phyloP scores from a whole-genome alignment of 1,140 invertebrate genomes.

The Halyomorpha halys region DNA sequence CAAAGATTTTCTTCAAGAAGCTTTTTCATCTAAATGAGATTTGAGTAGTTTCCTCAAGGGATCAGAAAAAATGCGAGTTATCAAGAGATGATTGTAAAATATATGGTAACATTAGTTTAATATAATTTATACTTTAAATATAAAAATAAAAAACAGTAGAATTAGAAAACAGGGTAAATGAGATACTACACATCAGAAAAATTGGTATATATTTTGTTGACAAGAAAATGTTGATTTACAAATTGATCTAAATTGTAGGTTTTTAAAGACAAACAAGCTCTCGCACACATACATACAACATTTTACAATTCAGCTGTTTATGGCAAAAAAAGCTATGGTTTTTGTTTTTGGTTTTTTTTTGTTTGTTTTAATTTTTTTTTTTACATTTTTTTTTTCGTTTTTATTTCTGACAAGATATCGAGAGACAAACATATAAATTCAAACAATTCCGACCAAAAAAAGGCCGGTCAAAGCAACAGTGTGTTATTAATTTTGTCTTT shows the following conservation, averaged over 20 bases:
- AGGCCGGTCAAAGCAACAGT: slow-evolving; percentile 22
- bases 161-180: no score
- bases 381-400: neutral
- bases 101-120: no score
- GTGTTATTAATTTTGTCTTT: slow-evolving; percentile 17
- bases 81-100: no score
- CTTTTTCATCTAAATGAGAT: no score
- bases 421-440: slow-evolving; percentile 16
- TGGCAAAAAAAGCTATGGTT: slow-evolving; percentile 21
- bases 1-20: no score
- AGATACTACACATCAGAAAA: slow-evolving; percentile 23
- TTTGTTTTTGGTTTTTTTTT: slow-evolving; percentile 13
- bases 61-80: no score
- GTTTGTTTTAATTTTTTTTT: slow-evolving; percentile 9
- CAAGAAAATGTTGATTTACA: slow-evolving; percentile 30
- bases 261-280: slow-evolving; percentile 28
- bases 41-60: no score
- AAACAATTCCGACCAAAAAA: neutral
- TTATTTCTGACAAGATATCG: slow-evolving; percentile 18
- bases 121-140: no score
- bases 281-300: slow-evolving; percentile 28
- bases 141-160: no score
- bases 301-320: slow-evolving; percentile 26
- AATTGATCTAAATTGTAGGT: slow-evolving; percentile 28
- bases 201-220: slow-evolving; percentile 27